Conservation (phyloP, 2,113 vertebrate species). For the Brevimyrus niger region DNA sequence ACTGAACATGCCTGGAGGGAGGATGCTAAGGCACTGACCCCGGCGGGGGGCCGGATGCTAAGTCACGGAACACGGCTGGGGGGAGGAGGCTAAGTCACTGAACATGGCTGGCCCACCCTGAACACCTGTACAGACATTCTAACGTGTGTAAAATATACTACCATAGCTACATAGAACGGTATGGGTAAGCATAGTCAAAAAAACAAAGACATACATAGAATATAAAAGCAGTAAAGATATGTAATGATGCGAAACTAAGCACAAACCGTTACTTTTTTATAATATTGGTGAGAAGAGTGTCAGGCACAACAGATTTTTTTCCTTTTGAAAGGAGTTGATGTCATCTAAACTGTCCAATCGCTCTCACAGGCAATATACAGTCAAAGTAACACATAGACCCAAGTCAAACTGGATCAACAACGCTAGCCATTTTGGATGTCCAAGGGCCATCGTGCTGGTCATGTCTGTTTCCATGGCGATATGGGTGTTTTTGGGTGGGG, state of each 20-base stretch:
- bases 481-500: neutral
- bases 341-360: neutral
- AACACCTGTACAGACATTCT: neutral
- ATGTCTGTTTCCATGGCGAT: constrained; percentile 18
- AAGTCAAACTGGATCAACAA: neutral
- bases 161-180: neutral
- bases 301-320: neutral
- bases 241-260: neutral
- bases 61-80: neutral
- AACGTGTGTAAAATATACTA: neutral
- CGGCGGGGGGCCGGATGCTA: neutral
- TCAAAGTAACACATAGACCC: neutral
- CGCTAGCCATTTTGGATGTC: neutral
- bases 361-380: neutral
- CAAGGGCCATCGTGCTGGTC: neutral
- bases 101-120: neutral
- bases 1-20: neutral
- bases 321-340: neutral
- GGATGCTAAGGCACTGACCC: too few species aligned
- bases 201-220: neutral
- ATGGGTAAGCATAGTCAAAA: neutral
- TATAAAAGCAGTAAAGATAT: neutral
- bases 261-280: neutral
- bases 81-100: neutral
- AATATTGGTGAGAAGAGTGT: neutral